These are phyloP conservation scores for Papilio polyxenes DNA, from an alignment of 1,140 invertebrate genomes.

Conservation along the genomic window DNA sequence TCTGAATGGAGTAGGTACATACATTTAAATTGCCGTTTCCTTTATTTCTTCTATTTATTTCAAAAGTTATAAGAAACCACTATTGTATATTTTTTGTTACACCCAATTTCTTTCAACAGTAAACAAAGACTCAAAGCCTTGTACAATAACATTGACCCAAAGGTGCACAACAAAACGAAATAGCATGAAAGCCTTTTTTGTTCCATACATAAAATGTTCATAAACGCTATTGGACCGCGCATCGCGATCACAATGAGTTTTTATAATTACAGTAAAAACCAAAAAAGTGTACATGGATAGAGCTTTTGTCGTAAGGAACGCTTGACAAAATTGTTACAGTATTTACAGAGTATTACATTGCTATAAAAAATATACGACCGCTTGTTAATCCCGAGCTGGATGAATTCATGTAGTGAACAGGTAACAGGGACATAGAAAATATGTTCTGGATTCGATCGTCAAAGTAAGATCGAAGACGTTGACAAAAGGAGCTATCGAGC, in stretches of 20 bases:
- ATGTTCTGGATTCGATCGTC: neutral
- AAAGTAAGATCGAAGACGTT: neutral
- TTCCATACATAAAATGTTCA: conserved; percentile 32
- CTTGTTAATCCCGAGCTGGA: neutral
- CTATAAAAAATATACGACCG: neutral
- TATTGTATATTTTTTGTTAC: conserved; percentile 15
- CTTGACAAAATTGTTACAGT: neutral
- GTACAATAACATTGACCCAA: conserved; percentile 30
- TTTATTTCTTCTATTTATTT: neutral
- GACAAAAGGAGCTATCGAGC: conserved; percentile 56
- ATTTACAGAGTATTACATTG: neutral
- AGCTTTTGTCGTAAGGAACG: neutral
- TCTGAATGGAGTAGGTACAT: neutral
- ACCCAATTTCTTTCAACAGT: conserved; percentile 14
- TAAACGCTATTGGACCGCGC: conserved; percentile 19
- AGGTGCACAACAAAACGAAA: conserved; percentile 32
- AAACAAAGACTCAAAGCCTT: conserved; percentile 26
- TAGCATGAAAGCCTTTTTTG: conserved; percentile 37
- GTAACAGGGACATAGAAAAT: neutral
- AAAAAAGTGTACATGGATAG: conserved; percentile 19
- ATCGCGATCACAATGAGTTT: conserved; percentile 18
- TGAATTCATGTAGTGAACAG: conserved; percentile 23
- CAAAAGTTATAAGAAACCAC: neutral
- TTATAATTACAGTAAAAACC: conserved; percentile 18
- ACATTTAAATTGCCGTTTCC: neutral